Evolutionary conservation across 1,140 invertebrate genomes (phyloP), one percentile per base, ranked within the genome.

Genomic region (Augochlora pura): DNA sequence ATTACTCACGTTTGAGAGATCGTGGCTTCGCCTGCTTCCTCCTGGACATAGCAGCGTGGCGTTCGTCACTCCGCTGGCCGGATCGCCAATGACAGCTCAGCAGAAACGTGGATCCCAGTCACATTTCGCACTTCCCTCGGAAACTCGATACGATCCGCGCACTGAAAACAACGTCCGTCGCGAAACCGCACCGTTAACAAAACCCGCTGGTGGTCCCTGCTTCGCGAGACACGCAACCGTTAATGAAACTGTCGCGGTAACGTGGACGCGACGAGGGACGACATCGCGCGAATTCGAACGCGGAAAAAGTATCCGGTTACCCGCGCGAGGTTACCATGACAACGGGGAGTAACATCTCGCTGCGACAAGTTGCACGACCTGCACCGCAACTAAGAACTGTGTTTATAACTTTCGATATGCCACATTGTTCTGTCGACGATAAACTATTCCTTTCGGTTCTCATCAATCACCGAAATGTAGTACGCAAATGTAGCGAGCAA

Each of bases 1-100:
- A 12, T 57, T 54, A 90, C 92, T 94, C 90, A 94, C 93, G 89
- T 91, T 94, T 94, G 0, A 93, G 85, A 84, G 93, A 93, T 88
- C 93, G 88, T n/a, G 93, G 93, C 77, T 93, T 94, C 21, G 93
- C 93, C 85, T 94, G 93, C 82, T 94, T 94, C 80, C 93, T 90
- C 63, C 93, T 91, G 32, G 93, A 94, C 93, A 94, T 94, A 91
- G 73, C 90, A 90, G 86, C 71, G 74, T 73, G 64, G 59, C 59
- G 74, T 75, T 77, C 67, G 81, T 69, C 54, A 66, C 67, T 77
- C 68, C 18, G 32, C 59, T 21, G 42, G 42, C 12, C 14, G 14
- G 18, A 2, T 59, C 21, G 73, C 21, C 49, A n/a, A 54, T 38
- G 38, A 66, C 12, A 68, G 65, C 39, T 70, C 59, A 32, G 60